Base-by-base conservation (phyloP, 1,140 invertebrate species). In the Atta colombica region DNA sequence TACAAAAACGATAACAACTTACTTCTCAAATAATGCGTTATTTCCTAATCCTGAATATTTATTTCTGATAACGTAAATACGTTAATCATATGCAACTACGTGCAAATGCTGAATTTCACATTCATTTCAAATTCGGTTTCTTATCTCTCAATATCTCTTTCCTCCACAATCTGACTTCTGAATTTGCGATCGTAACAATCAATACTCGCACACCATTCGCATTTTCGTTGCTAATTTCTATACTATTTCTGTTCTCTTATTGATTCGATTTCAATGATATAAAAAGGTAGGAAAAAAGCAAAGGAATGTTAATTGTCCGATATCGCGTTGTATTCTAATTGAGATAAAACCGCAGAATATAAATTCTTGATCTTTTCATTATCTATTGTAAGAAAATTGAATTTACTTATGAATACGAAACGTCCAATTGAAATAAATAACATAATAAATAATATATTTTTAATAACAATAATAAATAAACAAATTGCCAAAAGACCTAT, bases 291-390 rank as follows among this genome's bases (percentile, higher is more conserved):
- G 18, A 75, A 18, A 21, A 14, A 49, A 21, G 28, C 2, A 12
- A 35, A 25, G 3, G 6, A 77, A 51, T 8, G 60, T 35, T 51
- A 78, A 12, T 65, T 78, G 28, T 16, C 7, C 6, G 28, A 53
- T 66, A 18, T 78, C 12, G 7, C 18, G 14, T 35, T 66, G 28
- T 35, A n/a, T 8, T 5, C 21, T 16, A 55, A 45, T 58, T 45
- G 51, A 12, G 49, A 80, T 14, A 58, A 71, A 81, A 71, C 16
- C 2, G 10, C 31, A 10, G 14, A 71, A 69, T 16, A 58, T 14
- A 77, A 77, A 85, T 35, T 55, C 51, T 45, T 66, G 18, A 85
- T 53, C n/a, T 35, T 66, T 14, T 53, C 14, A 31, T 72, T 1
- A 5, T 21, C 10, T 18, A 16, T 69, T 81, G 14, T 21, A 49